Percentiles rank a stretch among this genome's conserved stretches.
These are phyloP conservation scores for Valencia hispanica DNA, from an alignment of 2,797 vertebrate genomes.

Conservation along the genomic window DNA sequence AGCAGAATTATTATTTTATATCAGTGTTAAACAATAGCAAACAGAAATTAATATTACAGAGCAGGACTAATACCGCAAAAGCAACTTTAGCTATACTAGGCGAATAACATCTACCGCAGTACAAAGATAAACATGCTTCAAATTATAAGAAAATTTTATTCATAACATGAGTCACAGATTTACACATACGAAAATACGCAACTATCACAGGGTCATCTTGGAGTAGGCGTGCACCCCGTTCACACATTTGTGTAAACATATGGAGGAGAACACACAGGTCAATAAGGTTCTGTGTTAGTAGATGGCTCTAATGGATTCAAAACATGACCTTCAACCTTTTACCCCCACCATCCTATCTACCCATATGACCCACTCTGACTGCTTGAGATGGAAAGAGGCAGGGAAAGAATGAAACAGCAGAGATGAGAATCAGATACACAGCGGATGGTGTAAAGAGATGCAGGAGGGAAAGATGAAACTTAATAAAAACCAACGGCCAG, in stretches of 20 bases:
- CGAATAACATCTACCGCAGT: background rate
- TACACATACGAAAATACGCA: background rate
- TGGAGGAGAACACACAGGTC: conserved; percentile 57
- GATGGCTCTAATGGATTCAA: conserved; percentile 69
- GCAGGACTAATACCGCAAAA: background rate
- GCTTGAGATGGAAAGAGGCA: conserved; percentile 31
- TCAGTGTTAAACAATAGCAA: background rate
- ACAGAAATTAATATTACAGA: background rate
- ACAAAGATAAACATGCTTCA: background rate
- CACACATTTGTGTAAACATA: conserved; percentile 44
- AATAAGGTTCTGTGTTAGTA: conserved; percentile 57
- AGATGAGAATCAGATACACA: background rate
- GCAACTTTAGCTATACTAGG: too few species aligned
- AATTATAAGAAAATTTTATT: background rate
- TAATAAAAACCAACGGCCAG: conserved; percentile 27
- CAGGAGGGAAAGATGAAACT: conserved; percentile 20
- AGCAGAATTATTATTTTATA: background rate
- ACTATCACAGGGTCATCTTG: conserved; percentile 4
- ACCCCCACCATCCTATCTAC: conserved; percentile 22
- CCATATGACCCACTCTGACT: conserved; percentile 63
- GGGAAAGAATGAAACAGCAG: conserved; percentile 6
- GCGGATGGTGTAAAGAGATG: background rate
- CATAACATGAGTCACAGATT: background rate
- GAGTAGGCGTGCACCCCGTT: background rate
- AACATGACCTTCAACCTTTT: conserved; percentile 64